Base-by-base conservation (phyloP, 2,888 invertebrate genomes). In the Euplexia lucipara region DNA sequence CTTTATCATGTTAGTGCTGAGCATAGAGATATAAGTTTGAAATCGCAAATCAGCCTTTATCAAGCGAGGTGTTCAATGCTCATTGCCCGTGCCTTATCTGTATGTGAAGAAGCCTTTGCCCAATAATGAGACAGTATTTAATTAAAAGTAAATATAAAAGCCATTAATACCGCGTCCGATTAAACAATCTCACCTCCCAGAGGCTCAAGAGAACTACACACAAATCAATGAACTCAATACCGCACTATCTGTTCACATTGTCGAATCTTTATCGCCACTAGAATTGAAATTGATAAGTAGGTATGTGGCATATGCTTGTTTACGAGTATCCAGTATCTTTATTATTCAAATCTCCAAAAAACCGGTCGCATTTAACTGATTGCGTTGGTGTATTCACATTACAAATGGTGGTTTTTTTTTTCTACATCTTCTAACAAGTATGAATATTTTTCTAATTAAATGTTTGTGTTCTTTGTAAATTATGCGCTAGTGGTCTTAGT, bases 221-320 rank as follows among this genome's bases (percentile, higher is more conserved):
- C 30, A 59, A 68, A 75, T 42, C 41, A 18, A n/a, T 45, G 49
- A 57, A 39, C 51, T 34, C 35, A 30, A 37, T 57, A 52, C 12
- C 14, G 8, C 9, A 20, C 2, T 63, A 48, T 70, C 69, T 75
- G 22, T 53, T 42, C 12, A 39, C 18, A 57, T 56, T 61, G 37
- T 64, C 58, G 82, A 82, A 75, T 91, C 92, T 88, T 58, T 86
- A 83, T 72, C 82, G 74, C 83, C 83, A 89, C 88, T 90, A 90
- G 90, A 90, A 91, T 92, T 92, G 90, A 91, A 90, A 90, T 91
- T 88, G 91, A 90, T 91, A 93, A 92, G 91, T 91, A 90, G 90
- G 90, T 90, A 92, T 90, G 94, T 95, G 92, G 91, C 89, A 88
- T 95, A 93, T 93, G 93, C 90, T 91, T 89, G 91, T 94, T 93